Evolutionary conservation across 2,888 invertebrate genomes (phyloP).

Genomic region (Heliconius aoede): DNA sequence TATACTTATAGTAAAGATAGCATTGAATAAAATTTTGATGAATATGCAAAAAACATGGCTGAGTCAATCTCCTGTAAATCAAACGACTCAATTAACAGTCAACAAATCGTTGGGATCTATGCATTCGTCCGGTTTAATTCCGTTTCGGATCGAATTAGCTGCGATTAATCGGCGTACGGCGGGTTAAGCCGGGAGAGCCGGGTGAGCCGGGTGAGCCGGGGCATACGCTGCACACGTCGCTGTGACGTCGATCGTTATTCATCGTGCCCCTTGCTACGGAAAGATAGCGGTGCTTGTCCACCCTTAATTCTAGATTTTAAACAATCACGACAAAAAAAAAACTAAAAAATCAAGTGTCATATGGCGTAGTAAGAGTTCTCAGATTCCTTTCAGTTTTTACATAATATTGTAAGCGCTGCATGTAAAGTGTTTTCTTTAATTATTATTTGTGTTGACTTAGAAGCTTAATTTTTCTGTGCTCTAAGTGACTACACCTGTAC

Average conservation of each 20-base stretch:
- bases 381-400: too few species aligned
- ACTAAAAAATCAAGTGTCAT: not conserved
- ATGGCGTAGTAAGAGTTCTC: not conserved
- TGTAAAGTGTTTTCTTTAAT: too few species aligned
- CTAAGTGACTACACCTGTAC: too few species aligned
- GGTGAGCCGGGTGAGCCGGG: conserved; percentile 46
- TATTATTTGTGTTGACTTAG: too few species aligned
- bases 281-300: conserved; percentile 72
- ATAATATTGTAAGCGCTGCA: too few species aligned
- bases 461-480: too few species aligned
- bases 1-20: not conserved
- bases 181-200: conserved; percentile 68
- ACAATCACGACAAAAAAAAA: conserved; percentile 24
- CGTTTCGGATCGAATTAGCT: conserved; percentile 81
- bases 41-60: not conserved
- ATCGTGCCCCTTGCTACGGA: conserved; percentile 68
- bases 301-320: conserved; percentile 58
- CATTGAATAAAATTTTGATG: not conserved
- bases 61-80: conserved; percentile 57
- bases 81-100: conserved; percentile 70
- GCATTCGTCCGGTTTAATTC: conserved; percentile 82
- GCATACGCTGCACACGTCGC: conserved; percentile 75
- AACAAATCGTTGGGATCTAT: conserved; percentile 82
- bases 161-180: conserved; percentile 79
- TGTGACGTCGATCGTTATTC: conserved; percentile 81